These are phyloP conservation scores for Phengaris alcon DNA, from an alignment of 2,888 invertebrate species.

Conservation along the genomic window DNA sequence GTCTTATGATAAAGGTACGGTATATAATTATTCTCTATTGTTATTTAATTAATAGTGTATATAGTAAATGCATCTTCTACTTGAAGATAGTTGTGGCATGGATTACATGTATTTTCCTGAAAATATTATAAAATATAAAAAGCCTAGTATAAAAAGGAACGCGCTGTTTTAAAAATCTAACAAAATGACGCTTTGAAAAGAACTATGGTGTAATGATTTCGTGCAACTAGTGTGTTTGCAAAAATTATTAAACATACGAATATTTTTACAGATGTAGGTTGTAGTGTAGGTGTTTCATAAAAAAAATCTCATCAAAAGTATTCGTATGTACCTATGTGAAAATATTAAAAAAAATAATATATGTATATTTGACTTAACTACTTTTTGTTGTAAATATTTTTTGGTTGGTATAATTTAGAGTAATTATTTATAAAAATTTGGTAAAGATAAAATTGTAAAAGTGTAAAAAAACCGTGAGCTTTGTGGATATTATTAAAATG, in stretches of 20 bases:
- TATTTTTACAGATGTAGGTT: no score
- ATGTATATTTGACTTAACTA: conserved; percentile 11
- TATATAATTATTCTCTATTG: background rate
- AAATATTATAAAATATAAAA: conserved; percentile 41
- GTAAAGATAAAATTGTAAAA: background rate
- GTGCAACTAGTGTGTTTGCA: background rate
- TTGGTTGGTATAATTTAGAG: background rate
- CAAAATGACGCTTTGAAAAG: background rate
- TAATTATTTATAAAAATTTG: background rate
- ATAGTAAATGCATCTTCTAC: conserved; percentile 28
- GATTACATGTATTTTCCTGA: conserved; percentile 73
- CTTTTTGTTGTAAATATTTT: background rate
- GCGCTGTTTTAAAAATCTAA: background rate
- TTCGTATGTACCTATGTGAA: background rate
- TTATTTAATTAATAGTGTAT: conserved; percentile 15
- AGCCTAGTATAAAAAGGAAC: background rate
- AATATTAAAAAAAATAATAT: background rate
- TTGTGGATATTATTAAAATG: background rate
- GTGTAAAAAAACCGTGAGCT: background rate
- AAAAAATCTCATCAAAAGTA: background rate
- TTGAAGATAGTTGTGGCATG: conserved; percentile 48
- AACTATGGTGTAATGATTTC: background rate
- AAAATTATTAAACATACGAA: conserved; percentile 7
- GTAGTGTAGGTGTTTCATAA: background rate
- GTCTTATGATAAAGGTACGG: background rate